Conservation (phyloP, 2,797 vertebrate species). For the Odontamblyopus lacepedii region DNA sequence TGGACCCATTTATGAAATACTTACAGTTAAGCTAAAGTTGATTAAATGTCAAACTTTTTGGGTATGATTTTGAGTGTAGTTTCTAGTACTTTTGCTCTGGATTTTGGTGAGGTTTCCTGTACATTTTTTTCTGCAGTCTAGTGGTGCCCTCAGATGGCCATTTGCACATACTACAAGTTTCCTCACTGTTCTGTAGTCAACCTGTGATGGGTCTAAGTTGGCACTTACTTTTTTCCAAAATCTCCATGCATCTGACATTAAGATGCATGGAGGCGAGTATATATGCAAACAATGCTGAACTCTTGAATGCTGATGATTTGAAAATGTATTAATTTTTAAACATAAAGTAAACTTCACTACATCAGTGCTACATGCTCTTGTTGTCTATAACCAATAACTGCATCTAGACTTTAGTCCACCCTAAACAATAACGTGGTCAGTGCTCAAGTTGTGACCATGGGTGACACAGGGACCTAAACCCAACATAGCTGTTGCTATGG, state of each 20-base stretch:
- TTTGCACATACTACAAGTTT: conserved; percentile 63
- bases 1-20: conserved; percentile 7
- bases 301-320: neutral
- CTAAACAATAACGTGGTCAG: conserved; percentile 34
- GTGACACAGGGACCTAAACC: conserved; percentile 61
- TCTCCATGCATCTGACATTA: neutral
- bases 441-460: conserved; percentile 51
- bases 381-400: conserved; percentile 11
- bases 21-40: conserved; percentile 12
- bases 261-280: neutral
- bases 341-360: neutral
- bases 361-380: no score
- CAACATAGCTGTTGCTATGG: conserved; percentile 77
- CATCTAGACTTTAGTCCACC: conserved; percentile 31
- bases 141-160: conserved; percentile 78
- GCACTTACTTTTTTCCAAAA: conserved; percentile 13
- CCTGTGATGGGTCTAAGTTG: conserved; percentile 44
- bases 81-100: conserved; percentile 13
- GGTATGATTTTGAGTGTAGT: conserved; percentile 18
- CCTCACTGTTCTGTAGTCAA: neutral
- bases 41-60: conserved; percentile 43
- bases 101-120: conserved; percentile 40
- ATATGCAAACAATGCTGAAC: conserved; percentile 2
- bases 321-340: neutral
- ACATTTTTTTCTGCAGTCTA: conserved; percentile 59